Evolutionary conservation across 2,113 vertebrate genomes (phyloP).

Genomic region (Sander lucioperca): DNA sequence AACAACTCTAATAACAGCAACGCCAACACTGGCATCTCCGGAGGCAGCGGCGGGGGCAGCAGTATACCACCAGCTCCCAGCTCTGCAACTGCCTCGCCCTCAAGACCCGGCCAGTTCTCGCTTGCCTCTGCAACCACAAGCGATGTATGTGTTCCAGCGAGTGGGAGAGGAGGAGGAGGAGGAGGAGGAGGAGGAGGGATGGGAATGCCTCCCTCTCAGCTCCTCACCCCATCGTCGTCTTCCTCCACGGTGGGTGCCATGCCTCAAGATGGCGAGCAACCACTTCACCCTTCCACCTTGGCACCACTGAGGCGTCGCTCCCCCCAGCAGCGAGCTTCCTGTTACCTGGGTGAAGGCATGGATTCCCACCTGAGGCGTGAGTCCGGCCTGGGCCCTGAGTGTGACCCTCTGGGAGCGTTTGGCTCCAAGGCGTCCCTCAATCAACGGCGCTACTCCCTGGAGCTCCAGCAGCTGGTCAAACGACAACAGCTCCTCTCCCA

Average conservation of each 20-base stretch:
- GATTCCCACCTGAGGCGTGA: constrained; percentile 79
- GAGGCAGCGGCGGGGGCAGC: constrained; percentile 46
- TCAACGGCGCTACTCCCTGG: constrained; percentile 85
- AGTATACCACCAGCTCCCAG: constrained; percentile 59
- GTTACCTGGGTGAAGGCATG: constrained; percentile 78
- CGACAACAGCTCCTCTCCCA: constrained; percentile 85
- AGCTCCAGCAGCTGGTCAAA: constrained; percentile 84
- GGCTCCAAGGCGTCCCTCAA: constrained; percentile 77
- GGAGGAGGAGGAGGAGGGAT: constrained; percentile 74
- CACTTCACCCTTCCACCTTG: constrained; percentile 69
- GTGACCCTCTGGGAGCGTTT: constrained; percentile 64
- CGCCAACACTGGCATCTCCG: constrained; percentile 67
- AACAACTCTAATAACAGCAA: constrained; percentile 84
- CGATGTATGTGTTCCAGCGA: constrained; percentile 72
- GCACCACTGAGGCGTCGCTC: constrained; percentile 80
- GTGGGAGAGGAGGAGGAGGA: constrained; percentile 68
- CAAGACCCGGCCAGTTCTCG: constrained; percentile 74
- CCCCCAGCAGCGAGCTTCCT: constrained; percentile 80
- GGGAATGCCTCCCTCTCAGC: constrained; percentile 69
- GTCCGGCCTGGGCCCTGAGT: constrained; percentile 73
- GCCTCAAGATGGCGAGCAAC: constrained; percentile 66
- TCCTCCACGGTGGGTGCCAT: constrained; percentile 55
- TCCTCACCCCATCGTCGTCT: constrained; percentile 57
- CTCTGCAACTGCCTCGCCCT: constrained; percentile 65
- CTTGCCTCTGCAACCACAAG: constrained; percentile 69